phyloP scores from a whole-genome alignment of 1,140 invertebrate genomes.

The Hylaeus volcanicus region DNA sequence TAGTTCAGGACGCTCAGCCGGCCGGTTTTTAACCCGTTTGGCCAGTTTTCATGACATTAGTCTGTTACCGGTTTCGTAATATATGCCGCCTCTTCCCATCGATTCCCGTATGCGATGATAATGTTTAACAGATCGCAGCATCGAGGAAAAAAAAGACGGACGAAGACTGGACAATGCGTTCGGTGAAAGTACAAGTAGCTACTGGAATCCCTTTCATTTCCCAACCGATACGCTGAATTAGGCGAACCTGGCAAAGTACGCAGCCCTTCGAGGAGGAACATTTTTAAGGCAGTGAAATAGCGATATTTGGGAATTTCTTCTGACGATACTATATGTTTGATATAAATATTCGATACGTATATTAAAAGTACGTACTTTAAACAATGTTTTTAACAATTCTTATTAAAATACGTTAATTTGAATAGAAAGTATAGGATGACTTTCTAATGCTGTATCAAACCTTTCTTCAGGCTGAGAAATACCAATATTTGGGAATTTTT shows the following conservation, averaged over 20 bases:
- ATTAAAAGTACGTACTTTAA: no score
- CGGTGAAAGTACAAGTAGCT: constrained; percentile 33
- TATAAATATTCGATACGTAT: no score
- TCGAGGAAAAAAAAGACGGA: constrained; percentile 25
- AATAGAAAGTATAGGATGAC: no score
- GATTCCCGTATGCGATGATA: constrained; percentile 58
- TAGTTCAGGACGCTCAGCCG: constrained; percentile 56
- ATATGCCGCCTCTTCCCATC: constrained; percentile 57
- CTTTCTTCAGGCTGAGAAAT: no score
- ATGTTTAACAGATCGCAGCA: constrained; percentile 58
- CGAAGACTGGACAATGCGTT: constrained; percentile 35
- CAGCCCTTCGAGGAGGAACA: background rate
- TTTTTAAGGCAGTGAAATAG: no score
- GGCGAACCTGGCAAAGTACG: background rate
- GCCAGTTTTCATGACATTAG: constrained; percentile 66
- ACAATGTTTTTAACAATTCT: no score
- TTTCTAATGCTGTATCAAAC: no score
- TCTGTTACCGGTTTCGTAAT: constrained; percentile 66
- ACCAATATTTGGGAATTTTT: no score
- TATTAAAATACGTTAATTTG: no score
- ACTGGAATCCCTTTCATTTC: constrained; percentile 36
- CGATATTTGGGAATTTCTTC: no score
- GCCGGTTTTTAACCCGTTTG: constrained; percentile 63
- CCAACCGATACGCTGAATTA: constrained; percentile 13
- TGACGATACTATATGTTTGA: no score